Evolutionary conservation across 1,140 invertebrate species (phyloP), one percentile per base, ranked within the genome.

Genomic region (Drosophila hydei): DNA sequence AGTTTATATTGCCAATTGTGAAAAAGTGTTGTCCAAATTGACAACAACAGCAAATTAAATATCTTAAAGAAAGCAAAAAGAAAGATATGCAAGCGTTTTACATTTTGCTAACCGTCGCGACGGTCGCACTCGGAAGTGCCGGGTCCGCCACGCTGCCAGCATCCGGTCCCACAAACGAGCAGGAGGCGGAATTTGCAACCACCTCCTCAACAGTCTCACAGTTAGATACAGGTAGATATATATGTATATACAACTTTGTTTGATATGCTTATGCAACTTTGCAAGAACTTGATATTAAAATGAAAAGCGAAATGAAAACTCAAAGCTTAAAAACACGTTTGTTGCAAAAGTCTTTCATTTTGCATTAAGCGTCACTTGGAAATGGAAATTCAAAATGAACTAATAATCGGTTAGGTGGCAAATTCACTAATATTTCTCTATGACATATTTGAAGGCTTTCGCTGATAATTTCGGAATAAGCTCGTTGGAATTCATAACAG

Each of bases 211-310:
- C 52, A 14, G 73, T 40, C 19, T 48, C 58, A 36, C 33, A 87
- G 72, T 73, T 71, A 19, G 73, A 65, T 59, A 51, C 80, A 81
- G 78, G 87, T 89, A 80, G 42, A 45, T 58, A 51, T 43, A 23
- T 21, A 38, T 47, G 27, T 25, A 27, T 55, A 55, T 8, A 27
- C n/a, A 43, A 18, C n/a, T 62, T 36, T 21, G 30, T 59, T 3
- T 33, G 4, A 3, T 18, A 48, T 4, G 58, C 23, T 78, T 83
- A 73, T 89, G 69, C 59, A 83, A 84, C 51, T 42, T 7, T 9
- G 59, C 64, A 62, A 88, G 83, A 88, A 88, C 83, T 88, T 79
- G 83, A 88, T 74, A 88, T 76, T 88, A 69, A 73, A 65, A 73
- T 69, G 51, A 59, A 72, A 52, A 23, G 25, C 42, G 38, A 52